Base-by-base conservation (phyloP, 2,113 vertebrate species). In the Periophthalmus modestus region DNA sequence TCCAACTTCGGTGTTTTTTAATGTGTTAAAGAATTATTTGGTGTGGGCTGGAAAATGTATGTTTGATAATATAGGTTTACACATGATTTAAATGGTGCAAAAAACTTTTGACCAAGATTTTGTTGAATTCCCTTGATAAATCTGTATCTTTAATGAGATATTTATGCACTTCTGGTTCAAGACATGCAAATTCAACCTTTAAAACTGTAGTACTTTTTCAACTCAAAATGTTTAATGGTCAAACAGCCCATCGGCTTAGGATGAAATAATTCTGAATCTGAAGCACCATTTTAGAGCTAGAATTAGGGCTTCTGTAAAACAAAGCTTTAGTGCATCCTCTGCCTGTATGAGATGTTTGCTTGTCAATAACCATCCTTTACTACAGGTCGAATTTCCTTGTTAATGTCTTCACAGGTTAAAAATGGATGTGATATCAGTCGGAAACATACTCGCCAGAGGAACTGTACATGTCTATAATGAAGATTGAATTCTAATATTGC, bases 401-500 rank as follows among this genome's bases (percentile, higher is more conserved):
- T 72, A 59, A 78, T 74, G 71, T 65, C 13, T 55, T 74, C 34
- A 3, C 34, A 72, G 75, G 66, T 54, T 46, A 39, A 68, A 74
- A 52, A 67, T 55, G 68, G 68, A 73, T 71, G 23, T 34, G 54
- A 54, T 33, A 69, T 74, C 34, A 61, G 66, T 66, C 48, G 61
- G 76, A 69, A 34, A 66, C 72, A 78, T 34, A 34, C 71, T 47
- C 19, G 2, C 21, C 50, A 28, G 10, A 74, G 50, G 18, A 39
- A 75, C 13, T 12, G 33, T 69, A 59, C 48, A 39, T 39, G 54
- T 66, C 65, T 10, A 52, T 68, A 73, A n/a, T 57, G 24, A 77
- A 61, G 66, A 77, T 47, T 75, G 36, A 70, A 82, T 74, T 76
- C 52, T 24, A 50, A 52, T 81, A 33, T 62, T 74, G 66, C n/a